Base-by-base conservation (phyloP, 2,888 invertebrate genomes). In the Rugalucina vietnamica region DNA sequence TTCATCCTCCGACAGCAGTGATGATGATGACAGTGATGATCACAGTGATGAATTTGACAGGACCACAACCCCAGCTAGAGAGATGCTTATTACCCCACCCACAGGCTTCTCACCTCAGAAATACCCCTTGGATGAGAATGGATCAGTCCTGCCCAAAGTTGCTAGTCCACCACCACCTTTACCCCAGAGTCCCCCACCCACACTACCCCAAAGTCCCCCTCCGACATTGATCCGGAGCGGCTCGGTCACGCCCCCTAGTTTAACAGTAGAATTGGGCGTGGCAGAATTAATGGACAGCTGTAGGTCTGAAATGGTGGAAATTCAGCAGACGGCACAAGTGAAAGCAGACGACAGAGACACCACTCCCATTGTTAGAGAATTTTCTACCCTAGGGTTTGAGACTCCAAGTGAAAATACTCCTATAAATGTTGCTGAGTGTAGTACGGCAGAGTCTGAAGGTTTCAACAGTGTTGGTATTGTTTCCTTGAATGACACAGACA, bases 231-330 rank as follows among this genome's bases (percentile, higher is more conserved):
- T 49, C 5, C 32, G 70, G 65, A 72, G 76, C 39, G 71, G 60
- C 37, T 60, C 70, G 39, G 54, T 71, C 43, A 29, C 72, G 14
- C 72, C 54, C 4, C 49, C 76, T 12, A 34, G 24, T 36, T 75
- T 57, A 18, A 34, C 82, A 36, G 85, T 84, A 2, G 73, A 88
- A 39, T 78, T 88, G 49, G 85, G 83, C 14, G 82, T 82, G 49
- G 83, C 85, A 12, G 90, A 91, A 69, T 79, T 90, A 0, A 76
- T 89, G 72, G 90, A 90, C 79, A 90, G 89, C 32, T 90, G 88
- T 70, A 79, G 86, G 4, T 86, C 88, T 43, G 90, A 90, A 34
- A 85, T 90, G 79, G 88, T 87, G 43, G 73, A 36, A 49, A 84
- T 89, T 12, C 85, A 90, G 49, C 72, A 72, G 5, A 24, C 39